phyloP scores from a whole-genome alignment of 1,140 invertebrate species.

The Pinna nobilis region DNA sequence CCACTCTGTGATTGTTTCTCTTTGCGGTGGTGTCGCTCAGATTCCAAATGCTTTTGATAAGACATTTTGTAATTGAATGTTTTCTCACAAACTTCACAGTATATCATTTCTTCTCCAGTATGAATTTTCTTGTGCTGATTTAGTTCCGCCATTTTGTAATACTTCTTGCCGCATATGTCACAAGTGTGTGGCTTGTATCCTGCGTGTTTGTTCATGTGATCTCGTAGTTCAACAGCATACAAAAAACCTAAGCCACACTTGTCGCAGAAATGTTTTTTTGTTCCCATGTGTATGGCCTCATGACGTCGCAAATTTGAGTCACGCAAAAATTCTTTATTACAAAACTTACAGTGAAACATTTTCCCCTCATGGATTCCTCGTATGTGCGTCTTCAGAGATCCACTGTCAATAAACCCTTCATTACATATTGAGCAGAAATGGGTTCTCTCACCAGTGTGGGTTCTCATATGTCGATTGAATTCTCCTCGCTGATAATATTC shows the following conservation, averaged over 20 bases:
- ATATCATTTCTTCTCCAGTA: conserved; percentile 29
- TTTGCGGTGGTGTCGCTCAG: conserved; percentile 6
- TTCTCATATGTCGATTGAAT: conserved; percentile 50
- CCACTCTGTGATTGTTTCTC: neutral
- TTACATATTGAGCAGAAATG: conserved; percentile 92
- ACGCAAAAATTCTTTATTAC: conserved; percentile 36
- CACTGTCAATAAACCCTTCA: conserved; percentile 92
- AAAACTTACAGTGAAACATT: conserved; percentile 41
- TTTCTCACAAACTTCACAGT: conserved; percentile 31
- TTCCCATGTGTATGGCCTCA: conserved; percentile 25
- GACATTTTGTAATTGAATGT: conserved; percentile 36
- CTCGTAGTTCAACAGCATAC: conserved; percentile 93
- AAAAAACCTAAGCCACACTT: conserved; percentile 96
- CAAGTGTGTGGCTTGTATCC: conserved; percentile 90
- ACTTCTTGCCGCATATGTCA: conserved; percentile 79
- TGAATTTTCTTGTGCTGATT: conserved; percentile 33
- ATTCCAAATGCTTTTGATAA: conserved; percentile 23
- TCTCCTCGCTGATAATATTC: conserved; percentile 73
- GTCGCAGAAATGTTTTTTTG: conserved; percentile 80
- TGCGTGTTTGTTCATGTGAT: conserved; percentile 93
- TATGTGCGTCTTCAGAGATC: conserved; percentile 28
- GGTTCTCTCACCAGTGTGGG: conserved; percentile 90
- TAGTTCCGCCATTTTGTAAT: conserved; percentile 63
- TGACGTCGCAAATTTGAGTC: conserved; percentile 36
- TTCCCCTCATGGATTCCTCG: conserved; percentile 23